A percentile compares a stretch with the other conserved stretches of the same genome.
phyloP scores from a whole-genome alignment of 2,797 vertebrate genomes.

The Heteromormyrus szaboi region DNA sequence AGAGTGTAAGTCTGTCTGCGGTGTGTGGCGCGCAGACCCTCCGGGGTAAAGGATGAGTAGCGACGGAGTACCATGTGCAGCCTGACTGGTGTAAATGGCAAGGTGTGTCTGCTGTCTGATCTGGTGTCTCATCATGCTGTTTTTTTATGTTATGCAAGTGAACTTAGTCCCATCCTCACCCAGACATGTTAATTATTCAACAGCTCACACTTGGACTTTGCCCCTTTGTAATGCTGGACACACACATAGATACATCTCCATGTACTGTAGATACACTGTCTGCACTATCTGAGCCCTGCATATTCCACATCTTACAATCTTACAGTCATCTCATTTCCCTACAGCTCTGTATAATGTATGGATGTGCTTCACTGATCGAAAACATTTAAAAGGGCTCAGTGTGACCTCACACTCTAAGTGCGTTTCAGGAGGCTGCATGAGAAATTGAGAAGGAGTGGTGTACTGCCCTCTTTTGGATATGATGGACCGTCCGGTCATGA shows the following conservation, averaged over 20 bases:
- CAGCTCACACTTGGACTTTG: conserved; percentile 17
- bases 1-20: background rate
- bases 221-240: background rate
- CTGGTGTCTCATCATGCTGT: background rate
- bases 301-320: background rate
- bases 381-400: background rate
- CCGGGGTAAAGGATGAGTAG: background rate
- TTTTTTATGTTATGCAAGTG: conserved; percentile 29
- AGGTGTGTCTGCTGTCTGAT: conserved; percentile 20
- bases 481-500: background rate
- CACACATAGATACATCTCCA: background rate
- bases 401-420: background rate
- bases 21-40: background rate
- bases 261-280: background rate
- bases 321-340: background rate
- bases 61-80: background rate
- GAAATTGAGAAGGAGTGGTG: background rate
- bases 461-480: background rate
- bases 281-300: background rate
- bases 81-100: background rate
- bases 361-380: background rate
- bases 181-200: conserved; percentile 59
- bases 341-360: background rate
- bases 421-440: background rate
- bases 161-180: conserved; percentile 40